phyloP scores from a whole-genome alignment of 2,888 invertebrate genomes.

The Cheilosia pagana region DNA sequence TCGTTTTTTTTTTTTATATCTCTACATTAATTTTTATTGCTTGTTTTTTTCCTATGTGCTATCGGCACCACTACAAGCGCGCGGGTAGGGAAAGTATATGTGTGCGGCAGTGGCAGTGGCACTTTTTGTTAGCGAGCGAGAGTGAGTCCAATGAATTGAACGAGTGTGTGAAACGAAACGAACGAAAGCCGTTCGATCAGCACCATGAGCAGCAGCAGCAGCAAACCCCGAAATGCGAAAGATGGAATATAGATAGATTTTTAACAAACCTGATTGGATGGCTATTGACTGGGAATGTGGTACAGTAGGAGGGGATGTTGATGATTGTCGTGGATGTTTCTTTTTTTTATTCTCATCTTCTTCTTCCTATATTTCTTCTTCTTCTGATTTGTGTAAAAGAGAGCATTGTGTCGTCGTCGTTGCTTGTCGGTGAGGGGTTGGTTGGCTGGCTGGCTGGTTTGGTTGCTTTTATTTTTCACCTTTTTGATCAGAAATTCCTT shows the following conservation, averaged over 20 bases:
- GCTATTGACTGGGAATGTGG: conserved; percentile 81
- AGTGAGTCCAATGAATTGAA: conserved; percentile 75
- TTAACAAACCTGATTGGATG: conserved; percentile 84
- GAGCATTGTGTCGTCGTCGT: conserved; percentile 55
- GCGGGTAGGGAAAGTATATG: conserved; percentile 57
- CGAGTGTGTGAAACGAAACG: conserved; percentile 74
- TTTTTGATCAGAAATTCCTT: conserved; percentile 9
- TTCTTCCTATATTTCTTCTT: conserved; percentile 49
- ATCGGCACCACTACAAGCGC: conserved; percentile 51
- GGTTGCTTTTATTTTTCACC: conserved; percentile 24
- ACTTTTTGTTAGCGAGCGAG: conserved; percentile 61
- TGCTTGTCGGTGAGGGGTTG: neutral
- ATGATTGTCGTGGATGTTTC: conserved; percentile 66
- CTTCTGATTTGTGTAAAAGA: conserved; percentile 71
- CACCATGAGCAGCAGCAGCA: conserved; percentile 52
- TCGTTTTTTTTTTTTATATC: conserved; percentile 36
- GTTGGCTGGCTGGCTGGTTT: conserved; percentile 14
- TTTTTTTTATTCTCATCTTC: conserved; percentile 46
- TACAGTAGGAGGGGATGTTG: conserved; percentile 77
- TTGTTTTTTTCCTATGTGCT: conserved; percentile 72
- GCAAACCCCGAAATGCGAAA: conserved; percentile 73
- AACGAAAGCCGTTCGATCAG: conserved; percentile 73
- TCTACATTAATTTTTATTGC: conserved; percentile 71
- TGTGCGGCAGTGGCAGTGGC: conserved; percentile 35
- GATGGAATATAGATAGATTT: conserved; percentile 81